A percentile compares a stretch with the other conserved stretches of the same genome.
Evolutionary conservation across 2,888 invertebrate species (phyloP).

Genomic region (Papilio gigon): DNA sequence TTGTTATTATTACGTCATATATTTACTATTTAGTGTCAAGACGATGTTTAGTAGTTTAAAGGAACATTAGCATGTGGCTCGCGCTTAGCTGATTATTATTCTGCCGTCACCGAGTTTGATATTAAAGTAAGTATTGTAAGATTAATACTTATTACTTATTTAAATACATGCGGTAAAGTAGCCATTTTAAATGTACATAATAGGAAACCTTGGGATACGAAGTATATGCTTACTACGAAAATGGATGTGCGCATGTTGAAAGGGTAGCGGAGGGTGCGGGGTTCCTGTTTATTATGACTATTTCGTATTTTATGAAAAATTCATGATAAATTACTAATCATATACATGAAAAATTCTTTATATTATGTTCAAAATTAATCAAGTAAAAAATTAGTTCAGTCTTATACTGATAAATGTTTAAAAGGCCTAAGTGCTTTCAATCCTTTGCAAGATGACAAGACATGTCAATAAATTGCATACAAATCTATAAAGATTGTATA

Average conservation of each 20-base stretch:
- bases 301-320: not conserved
- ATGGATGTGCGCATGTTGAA: slow-evolving; percentile 54
- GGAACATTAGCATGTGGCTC: slow-evolving; percentile 52
- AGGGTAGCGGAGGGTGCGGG: slow-evolving; percentile 42
- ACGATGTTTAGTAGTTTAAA: slow-evolving; percentile 57
- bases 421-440: not conserved
- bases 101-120: slow-evolving; percentile 32
- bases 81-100: slow-evolving; percentile 43
- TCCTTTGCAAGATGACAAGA: slow-evolving; percentile 3
- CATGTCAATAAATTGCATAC: slow-evolving; percentile 25
- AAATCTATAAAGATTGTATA: slow-evolving; percentile 28
- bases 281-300: slow-evolving; percentile 29
- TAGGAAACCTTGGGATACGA: slow-evolving; percentile 39
- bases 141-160: slow-evolving; percentile 8
- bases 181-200: slow-evolving; percentile 49
- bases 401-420: not conserved
- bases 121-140: slow-evolving; percentile 46
- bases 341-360: not conserved
- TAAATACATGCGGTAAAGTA: slow-evolving; percentile 42
- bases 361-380: not conserved
- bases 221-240: slow-evolving; percentile 48
- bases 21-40: slow-evolving; percentile 60
- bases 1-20: slow-evolving; percentile 51
- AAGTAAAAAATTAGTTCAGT: not conserved
- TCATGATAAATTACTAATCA: not conserved